Base-by-base conservation (phyloP, 2,797 vertebrate genomes). In the Sebastes dallii region DNA sequence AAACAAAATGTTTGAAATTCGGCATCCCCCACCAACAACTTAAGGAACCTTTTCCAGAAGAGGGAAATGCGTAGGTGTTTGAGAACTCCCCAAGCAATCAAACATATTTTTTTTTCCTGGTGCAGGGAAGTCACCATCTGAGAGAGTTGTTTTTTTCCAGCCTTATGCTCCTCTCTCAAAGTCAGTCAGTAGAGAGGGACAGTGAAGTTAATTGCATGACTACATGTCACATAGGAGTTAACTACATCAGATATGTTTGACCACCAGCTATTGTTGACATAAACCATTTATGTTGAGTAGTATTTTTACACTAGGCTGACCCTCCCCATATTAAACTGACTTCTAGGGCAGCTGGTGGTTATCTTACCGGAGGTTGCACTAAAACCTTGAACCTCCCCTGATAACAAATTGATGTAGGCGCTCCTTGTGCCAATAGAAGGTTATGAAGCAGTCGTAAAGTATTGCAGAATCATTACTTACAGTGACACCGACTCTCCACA, bases 1-100 rank as follows among this genome's bases (percentile, higher is more conserved):
- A 80, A 76, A 80, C 14, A 81, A 82, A 82, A 80, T 72, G 66
- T 83, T 83, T 80, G 66, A 89, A 86, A 88, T 85, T 67, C 12
- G 50, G 72, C 68, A 42, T 82, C 73, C 55, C 66, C 65, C 76
- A 61, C 75, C 39, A 20, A 20, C 72, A 86, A 71, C 81, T 80
- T 66, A 20, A 80, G 83, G 85, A 87, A 46, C 84, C 36, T 69
- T 86, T 85, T 93, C 78, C 83, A 79, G 72, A 71, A 69, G 56
- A 84, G 78, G 79, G 75, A 87, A 89, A 86, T 79, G 76, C 39
- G 87, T 89, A 85, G 91, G 89, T 87, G 89, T 86, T 86, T 76
- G 70, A 82, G 54, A 81, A 70, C 61, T 89, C 86, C 89, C 85
- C 14, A 46, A 89, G 86, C 80, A 89, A 82, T 86, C 66, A 83